Base-by-base conservation (phyloP, 1,140 invertebrate genomes). In the Sitophilus oryzae region DNA sequence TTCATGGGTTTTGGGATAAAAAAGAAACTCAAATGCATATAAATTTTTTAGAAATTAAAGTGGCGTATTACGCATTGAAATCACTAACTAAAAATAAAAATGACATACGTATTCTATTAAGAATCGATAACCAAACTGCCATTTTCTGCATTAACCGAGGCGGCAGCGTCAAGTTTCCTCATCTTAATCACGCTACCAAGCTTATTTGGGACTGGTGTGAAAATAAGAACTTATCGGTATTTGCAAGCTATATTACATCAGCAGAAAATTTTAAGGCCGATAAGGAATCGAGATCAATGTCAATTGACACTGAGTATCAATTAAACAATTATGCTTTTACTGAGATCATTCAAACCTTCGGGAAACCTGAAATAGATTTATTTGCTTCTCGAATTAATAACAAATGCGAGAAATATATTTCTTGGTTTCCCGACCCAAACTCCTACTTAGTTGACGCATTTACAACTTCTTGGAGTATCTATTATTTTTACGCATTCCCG, bases 161-260 rank as follows among this genome's bases (percentile, higher is more conserved):
- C 61, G 65, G 65, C 0, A 59, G 66, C 18, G 56, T 58, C 19
- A 14, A 58, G 50, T 62, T 45, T 50, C 19, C 23, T 25, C 20
- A 59, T 30, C 54, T 65, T 35, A 60, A 53, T 45, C n/a, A 53
- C n/a, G 4, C 65, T n/a, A 5, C 61, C 6, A 46, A 45, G 25
- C 10, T 58, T 34, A 55, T 70, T 36, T 66, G 62, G 63, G 18
- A 60, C 14, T 66, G 63, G 60, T 68, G 65, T 56, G 65, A 68
- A 58, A 20, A 25, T 54, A 34, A 61, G 46, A 55, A 61, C 18
- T 19, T 66, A n/a, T 57, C 36, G 35, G 37, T 6, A 40, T 6
- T 16, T 16, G 37, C 37, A 40, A 10, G 37, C 15, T 40, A 40
- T 40, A 40, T 40, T 40, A 16, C 37, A 40, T 40, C 37, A 40